Base-by-base conservation (phyloP, 2,888 invertebrate genomes). In the Drymonia ruficornis region DNA sequence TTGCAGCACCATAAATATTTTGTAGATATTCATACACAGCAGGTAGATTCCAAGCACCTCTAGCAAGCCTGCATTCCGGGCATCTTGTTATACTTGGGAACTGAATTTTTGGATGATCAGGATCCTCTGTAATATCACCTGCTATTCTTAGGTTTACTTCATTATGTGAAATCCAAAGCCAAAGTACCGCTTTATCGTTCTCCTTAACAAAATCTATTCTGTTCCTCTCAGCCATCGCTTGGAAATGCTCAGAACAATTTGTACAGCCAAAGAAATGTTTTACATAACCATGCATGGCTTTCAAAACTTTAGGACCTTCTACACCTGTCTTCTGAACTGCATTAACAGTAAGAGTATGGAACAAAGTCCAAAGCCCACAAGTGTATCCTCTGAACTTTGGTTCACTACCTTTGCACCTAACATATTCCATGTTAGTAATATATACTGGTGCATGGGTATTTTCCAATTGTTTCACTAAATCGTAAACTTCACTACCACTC, bases 111-210 rank as follows among this genome's bases (percentile, higher is more conserved):
- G 97, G 98, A 85, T 96, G 95, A 52, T 94, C 84, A 0, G 99
- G 98, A 90, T 99, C 99, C 86, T 99, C 99, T 1, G 98, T 97
- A 4, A 88, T 64, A 83, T 98, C 98, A 0, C 97, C 97, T 19
- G 96, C 94, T 28, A 99, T 91, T 66, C 99, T 94, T 63, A 95
- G 91, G 84, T 99, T 99, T 0, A 98, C 99, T 85, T 96, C 95
- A 83, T 99, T 99, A 81, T 99, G 99, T 0, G 97, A 96, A 72
- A 94, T 94, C 99, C 99, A 99, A 23, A 99, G 88, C 98, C 99
- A 99, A 42, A 99, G 85, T 0, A 99, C 94, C 15, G 96, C 95
- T 58, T 97, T 96, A 54, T 96, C 95, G 67, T 95, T 94, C 50
- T 94, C 94, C 15, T 93, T 90, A 0, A 97, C 96, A 69, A 95